Percentiles rank a stretch among this genome's conserved stretches.
Conservation (phyloP, 1,140 invertebrate genomes). For the Manduca sexta region DNA sequence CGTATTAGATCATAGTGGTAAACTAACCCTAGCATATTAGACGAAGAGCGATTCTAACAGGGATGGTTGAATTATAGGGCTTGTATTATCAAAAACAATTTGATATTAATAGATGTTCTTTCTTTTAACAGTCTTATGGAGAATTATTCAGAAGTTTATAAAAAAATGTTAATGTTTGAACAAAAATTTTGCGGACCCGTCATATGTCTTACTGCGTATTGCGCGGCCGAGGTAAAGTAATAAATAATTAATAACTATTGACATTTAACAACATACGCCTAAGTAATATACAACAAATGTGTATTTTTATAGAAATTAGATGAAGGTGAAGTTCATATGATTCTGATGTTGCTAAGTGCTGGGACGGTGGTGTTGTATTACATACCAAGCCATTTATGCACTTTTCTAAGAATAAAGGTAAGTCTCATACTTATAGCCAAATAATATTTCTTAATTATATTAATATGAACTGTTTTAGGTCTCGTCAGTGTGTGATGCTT, state of each 20-base stretch:
- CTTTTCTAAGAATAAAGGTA: conserved; percentile 40
- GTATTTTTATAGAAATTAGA: conserved; percentile 36
- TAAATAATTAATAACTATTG: too few species aligned
- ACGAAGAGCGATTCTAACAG: too few species aligned
- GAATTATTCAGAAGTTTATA: conserved; percentile 36
- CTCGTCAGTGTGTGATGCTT: conserved; percentile 38
- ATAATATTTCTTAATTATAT: too few species aligned
- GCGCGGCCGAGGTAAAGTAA: conserved; percentile 38
- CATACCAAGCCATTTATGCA: conserved; percentile 43
- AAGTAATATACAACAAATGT: not conserved
- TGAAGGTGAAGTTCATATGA: conserved; percentile 34
- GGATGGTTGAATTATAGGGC: too few species aligned
- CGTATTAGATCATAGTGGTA: too few species aligned
- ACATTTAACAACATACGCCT: not conserved
- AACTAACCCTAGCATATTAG: too few species aligned
- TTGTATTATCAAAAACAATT: too few species aligned
- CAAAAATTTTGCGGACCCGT: conserved; percentile 36
- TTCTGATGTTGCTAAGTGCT: conserved; percentile 33
- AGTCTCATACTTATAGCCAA: too few species aligned
- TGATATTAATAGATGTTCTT: too few species aligned
- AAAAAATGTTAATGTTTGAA: conserved; percentile 46
- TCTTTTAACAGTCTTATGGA: conserved; percentile 13
- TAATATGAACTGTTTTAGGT: too few species aligned
- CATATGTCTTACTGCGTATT: conserved; percentile 51
- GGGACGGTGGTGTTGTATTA: conserved; percentile 29